phyloP scores from a whole-genome alignment of 2,888 invertebrate genomes.

The Podotricha telesiphe region DNA sequence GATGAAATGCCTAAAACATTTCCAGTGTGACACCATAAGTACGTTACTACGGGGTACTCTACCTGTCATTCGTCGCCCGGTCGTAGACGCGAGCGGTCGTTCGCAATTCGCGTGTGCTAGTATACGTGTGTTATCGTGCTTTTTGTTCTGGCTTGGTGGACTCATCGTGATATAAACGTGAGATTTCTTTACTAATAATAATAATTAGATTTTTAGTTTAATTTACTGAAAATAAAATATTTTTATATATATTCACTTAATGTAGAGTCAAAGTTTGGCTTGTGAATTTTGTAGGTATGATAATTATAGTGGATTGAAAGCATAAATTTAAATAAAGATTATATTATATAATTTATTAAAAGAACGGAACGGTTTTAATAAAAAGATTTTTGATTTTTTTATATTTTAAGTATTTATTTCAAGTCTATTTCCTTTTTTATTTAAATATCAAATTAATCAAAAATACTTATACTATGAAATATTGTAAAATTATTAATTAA shows the following conservation, averaged over 20 bases:
- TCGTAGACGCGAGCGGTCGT: constrained; percentile 58
- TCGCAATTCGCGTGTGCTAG: constrained; percentile 59
- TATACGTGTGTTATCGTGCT: constrained; percentile 64
- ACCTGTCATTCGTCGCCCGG: constrained; percentile 65
- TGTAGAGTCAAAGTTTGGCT: constrained; percentile 4
- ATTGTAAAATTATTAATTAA: too few species aligned
- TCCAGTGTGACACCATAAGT: constrained; percentile 22
- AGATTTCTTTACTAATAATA: constrained; percentile 48
- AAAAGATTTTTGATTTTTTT: too few species aligned
- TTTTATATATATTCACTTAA: background rate
- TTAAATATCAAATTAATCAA: too few species aligned
- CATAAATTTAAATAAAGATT: too few species aligned
- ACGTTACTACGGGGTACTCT: constrained; percentile 48
- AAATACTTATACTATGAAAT: too few species aligned
- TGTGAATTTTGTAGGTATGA: background rate
- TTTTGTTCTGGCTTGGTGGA: constrained; percentile 49
- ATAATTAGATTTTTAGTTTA: background rate
- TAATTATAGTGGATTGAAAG: background rate
- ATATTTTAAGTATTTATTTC: too few species aligned
- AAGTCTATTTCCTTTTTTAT: too few species aligned
- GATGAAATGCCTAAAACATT: constrained; percentile 18
- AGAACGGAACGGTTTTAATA: too few species aligned
- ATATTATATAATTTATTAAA: too few species aligned
- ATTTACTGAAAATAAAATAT: background rate
- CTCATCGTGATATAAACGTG: constrained; percentile 58